Conservation (phyloP, 2,797 vertebrate genomes). For the Amazonetta brasiliensis region DNA sequence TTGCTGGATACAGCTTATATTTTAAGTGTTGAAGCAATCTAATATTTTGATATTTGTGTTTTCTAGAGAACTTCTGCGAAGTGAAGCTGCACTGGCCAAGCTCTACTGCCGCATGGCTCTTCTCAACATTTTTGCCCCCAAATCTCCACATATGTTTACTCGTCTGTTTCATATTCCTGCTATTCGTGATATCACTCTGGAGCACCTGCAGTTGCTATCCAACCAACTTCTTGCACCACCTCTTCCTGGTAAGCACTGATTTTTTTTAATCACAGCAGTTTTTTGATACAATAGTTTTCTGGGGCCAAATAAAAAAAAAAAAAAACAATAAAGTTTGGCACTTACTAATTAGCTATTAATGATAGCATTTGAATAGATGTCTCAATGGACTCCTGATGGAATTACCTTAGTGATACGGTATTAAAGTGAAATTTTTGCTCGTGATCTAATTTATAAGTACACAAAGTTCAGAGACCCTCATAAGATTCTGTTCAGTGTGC, state of each 20-base stretch:
- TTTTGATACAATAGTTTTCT: neutral
- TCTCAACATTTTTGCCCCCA: conserved; percentile 97
- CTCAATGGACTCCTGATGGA: neutral
- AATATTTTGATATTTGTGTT: neutral
- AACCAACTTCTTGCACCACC: conserved; percentile 96
- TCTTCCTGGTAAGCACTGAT: conserved; percentile 85
- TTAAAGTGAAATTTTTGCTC: neutral
- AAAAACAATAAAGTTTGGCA: neutral
- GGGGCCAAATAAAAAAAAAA: neutral
- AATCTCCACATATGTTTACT: conserved; percentile 94
- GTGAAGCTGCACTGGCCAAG: conserved; percentile 92
- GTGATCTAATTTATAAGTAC: neutral
- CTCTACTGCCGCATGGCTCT: conserved; percentile 97
- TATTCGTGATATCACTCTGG: conserved; percentile 95
- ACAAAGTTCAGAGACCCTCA: neutral
- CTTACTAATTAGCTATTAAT: neutral
- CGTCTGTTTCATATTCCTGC: conserved; percentile 97
- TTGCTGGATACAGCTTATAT: neutral
- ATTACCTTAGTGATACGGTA: neutral
- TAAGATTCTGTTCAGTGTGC: neutral
- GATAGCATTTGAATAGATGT: neutral
- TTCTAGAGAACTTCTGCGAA: conserved; percentile 92
- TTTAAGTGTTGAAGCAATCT: neutral
- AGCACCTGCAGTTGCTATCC: conserved; percentile 96
- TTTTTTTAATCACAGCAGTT: neutral